Base-by-base conservation (phyloP, 1,140 invertebrate species). In the Trachelipus rathkii region DNA sequence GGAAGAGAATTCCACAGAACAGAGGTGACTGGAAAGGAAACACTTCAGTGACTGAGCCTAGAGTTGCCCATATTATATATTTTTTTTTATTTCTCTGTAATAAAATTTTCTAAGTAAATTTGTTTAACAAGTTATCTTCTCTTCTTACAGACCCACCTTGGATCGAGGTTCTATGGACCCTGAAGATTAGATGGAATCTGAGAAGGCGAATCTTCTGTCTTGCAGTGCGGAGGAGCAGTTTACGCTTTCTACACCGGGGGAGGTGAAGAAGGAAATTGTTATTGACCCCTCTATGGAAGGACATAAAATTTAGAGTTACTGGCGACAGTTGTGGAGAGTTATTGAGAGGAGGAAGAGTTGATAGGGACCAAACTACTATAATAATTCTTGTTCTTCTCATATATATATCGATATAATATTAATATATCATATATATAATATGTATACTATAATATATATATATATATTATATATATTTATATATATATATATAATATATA, bases 251-350 rank as follows among this genome's bases (percentile, higher is more conserved):
- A 0, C 93, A 96, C n/a, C n/a, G n/a, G n/a, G n/a, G 85, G 92
- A 95, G 33, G 33, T n/a, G 84, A 87, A 88, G 24, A 89, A 96
- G 71, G 90, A 90, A 10, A 84, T 98, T 6, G 86, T 93, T 0
- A 85, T 99, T 73, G n/a, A 99, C 97, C 4, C 98, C 97, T n/a
- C 0, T 99, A 97, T 87, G 98, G 84, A 93, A 95, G 81, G 15
- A 50, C 46, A 50, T n/a, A 33, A 33, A 99, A 99, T 86, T 86
- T 99, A 19, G 96, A 99, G 84, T 94, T 99, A n/a, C 79, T 99
- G 98, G 98, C 89, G 96, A 66, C 97, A 99, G 85, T 85, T 99
- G 8, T 99, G 98, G 98, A 89, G 97, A 82, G 97, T 99, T 0
- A 89, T 99, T 19, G 98, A 99, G 85, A 91, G 94, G 82, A 90